Evolutionary conservation across 2,888 invertebrate species (phyloP), one percentile per base, ranked within the genome.

Genomic region (Cylloceria caligata): DNA sequence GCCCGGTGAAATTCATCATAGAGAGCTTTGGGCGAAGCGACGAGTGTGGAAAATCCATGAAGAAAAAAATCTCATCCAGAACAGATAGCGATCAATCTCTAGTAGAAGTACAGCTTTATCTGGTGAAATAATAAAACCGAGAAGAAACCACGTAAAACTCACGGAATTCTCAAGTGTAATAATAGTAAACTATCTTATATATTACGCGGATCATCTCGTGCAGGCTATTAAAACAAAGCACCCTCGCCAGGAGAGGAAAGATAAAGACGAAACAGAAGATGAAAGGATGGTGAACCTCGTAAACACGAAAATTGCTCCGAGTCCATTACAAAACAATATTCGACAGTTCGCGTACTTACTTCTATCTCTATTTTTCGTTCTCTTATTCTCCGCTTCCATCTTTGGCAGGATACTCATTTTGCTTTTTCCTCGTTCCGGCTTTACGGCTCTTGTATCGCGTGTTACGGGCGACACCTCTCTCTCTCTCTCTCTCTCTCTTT

Each of bases 271-370:
- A 27, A 27, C 39, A 27, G 42, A n/a, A 30, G 24, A 71, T 9
- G 30, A 16, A 71, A 45, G 30, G 5, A 3, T 16, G 45, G 42
- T 16, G 9, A 16, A 19, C 11, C 11, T 87, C 86, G 85, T 86
- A 85, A 86, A 86, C 83, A 64, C 49, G 84, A 82, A 81, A 85
- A 86, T 85, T 83, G 80, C 82, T 78, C 47, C 60, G 69, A 83
- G 84, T 87, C 87, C 87, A 85, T 87, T 86, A 87, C 86, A 86
- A 87, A 87, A 86, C 85, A 86, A 86, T 86, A 87, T 86, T 87
- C 84, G 83, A 64, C 83, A 81, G 83, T 84, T 49, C 67, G 68
- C 7, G 47, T 19, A 30, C 47, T 62, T 21, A 27, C 24, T 47
- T 72, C n/a, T n/a, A n/a, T 68, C 76, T 47, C 30, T 73, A 39